Conservation (phyloP, 2,888 invertebrate species). For the Antitype chi region DNA sequence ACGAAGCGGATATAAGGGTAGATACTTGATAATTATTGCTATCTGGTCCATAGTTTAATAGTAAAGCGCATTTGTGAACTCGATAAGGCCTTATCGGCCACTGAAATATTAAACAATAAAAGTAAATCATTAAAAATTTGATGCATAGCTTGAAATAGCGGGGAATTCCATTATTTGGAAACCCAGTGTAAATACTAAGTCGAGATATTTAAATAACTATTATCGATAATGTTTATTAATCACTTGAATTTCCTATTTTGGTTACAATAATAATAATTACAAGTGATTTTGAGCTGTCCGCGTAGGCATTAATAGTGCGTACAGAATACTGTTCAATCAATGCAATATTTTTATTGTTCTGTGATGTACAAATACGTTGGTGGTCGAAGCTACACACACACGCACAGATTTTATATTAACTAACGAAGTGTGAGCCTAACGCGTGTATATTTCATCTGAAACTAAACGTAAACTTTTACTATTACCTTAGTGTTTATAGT, state of each 20-base stretch:
- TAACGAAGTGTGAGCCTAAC: conserved; percentile 53
- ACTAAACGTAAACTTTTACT: conserved; percentile 69
- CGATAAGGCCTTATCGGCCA: conserved; percentile 40
- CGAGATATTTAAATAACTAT: conserved; percentile 5
- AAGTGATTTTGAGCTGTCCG: neutral
- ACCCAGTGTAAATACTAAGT: neutral
- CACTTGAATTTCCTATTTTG: conserved; percentile 8
- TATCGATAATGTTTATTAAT: conserved; percentile 24
- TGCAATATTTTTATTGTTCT: conserved; percentile 64
- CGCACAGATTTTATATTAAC: conserved; percentile 30
- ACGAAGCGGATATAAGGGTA: conserved; percentile 61
- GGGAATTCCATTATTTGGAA: conserved; percentile 39
- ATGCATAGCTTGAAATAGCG: conserved; percentile 34
- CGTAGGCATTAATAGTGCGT: conserved; percentile 52
- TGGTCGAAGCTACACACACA: conserved; percentile 62
- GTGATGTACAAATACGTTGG: conserved; percentile 62
- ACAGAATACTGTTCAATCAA: conserved; percentile 1
- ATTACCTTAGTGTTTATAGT: conserved; percentile 60
- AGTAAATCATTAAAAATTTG: conserved; percentile 39
- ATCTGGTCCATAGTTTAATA: conserved; percentile 42
- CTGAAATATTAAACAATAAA: conserved; percentile 43
- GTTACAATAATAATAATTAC: neutral
- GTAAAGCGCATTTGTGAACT: conserved; percentile 39
- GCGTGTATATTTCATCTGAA: conserved; percentile 76
- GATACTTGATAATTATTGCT: conserved; percentile 45